Evolutionary conservation across 2,113 vertebrate genomes (phyloP).

Genomic region (Grantiella picta): DNA sequence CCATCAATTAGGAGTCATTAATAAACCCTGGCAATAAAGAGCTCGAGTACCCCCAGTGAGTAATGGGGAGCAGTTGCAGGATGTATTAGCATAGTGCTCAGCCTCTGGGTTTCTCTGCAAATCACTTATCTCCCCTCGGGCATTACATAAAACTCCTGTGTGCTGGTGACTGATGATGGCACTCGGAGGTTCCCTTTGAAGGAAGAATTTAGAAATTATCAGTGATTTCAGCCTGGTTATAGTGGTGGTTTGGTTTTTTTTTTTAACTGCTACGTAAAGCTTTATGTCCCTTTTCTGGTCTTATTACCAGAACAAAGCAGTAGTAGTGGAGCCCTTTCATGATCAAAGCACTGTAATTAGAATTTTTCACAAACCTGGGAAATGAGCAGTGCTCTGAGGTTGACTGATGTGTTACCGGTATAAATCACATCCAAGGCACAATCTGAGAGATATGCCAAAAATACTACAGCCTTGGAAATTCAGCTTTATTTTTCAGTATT

Average conservation of each 20-base stretch:
- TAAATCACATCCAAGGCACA: neutral
- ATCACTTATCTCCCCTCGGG: neutral
- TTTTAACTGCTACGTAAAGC: neutral
- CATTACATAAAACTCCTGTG: neutral
- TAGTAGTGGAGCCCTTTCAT: neutral
- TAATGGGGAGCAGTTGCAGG: constrained; percentile 55
- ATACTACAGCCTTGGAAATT: neutral
- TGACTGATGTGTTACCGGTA: neutral
- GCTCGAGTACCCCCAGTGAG: constrained; percentile 28
- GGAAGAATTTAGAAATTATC: neutral
- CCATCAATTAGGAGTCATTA: constrained; percentile 60
- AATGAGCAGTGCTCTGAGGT: neutral
- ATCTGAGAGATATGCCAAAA: neutral
- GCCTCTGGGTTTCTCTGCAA: constrained; percentile 42
- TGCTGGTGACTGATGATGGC: neutral
- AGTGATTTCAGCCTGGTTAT: neutral
- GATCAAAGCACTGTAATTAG: neutral
- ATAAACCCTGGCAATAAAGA: constrained; percentile 59
- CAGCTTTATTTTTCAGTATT: neutral
- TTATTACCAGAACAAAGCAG: neutral
- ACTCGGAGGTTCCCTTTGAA: constrained; percentile 5
- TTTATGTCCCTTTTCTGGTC: neutral
- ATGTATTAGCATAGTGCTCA: constrained; percentile 38
- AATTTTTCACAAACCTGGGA: constrained; percentile 25
- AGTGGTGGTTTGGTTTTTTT: neutral